phyloP scores from a whole-genome alignment of 2,113 vertebrate genomes.

The Corythornis vintsioides region DNA sequence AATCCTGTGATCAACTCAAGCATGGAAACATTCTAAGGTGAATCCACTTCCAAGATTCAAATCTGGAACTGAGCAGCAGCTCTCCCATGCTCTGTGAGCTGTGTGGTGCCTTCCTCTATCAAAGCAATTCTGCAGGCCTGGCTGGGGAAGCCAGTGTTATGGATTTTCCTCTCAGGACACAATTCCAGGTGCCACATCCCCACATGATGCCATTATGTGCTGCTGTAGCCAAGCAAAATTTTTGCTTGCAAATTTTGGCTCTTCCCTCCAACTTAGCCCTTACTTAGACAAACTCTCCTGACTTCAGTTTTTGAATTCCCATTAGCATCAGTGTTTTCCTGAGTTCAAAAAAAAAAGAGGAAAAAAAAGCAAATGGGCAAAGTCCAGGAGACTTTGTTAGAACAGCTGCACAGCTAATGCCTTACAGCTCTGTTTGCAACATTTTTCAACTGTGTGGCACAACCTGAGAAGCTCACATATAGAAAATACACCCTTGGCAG shows the following conservation, averaged over 20 bases:
- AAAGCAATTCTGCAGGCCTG: not conserved
- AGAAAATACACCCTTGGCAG: not conserved
- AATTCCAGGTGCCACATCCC: constrained; percentile 33
- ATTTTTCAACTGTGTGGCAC: not conserved
- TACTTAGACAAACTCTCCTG: constrained; percentile 19
- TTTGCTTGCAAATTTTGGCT: constrained; percentile 34
- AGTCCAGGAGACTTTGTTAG: constrained; percentile 22
- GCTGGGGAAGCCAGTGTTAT: fast-evolving
- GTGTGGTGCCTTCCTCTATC: not conserved
- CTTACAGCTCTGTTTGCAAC: not conserved
- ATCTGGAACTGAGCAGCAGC: not conserved
- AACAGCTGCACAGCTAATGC: constrained; percentile 37
- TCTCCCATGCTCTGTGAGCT: not conserved
- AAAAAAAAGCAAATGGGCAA: not conserved
- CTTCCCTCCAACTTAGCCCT: not conserved
- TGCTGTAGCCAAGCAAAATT: constrained; percentile 53
- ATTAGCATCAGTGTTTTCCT: constrained; percentile 5
- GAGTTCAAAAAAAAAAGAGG: not conserved
- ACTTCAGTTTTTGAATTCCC: constrained; percentile 31
- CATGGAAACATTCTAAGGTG: not conserved
- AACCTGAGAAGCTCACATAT: not conserved
- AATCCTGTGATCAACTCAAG: not conserved
- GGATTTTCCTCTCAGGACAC: not conserved
- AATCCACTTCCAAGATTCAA: not conserved
- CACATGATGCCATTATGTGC: not conserved